phyloP scores from a whole-genome alignment of 1,140 invertebrate species.

The Harlomillsia oculata region DNA sequence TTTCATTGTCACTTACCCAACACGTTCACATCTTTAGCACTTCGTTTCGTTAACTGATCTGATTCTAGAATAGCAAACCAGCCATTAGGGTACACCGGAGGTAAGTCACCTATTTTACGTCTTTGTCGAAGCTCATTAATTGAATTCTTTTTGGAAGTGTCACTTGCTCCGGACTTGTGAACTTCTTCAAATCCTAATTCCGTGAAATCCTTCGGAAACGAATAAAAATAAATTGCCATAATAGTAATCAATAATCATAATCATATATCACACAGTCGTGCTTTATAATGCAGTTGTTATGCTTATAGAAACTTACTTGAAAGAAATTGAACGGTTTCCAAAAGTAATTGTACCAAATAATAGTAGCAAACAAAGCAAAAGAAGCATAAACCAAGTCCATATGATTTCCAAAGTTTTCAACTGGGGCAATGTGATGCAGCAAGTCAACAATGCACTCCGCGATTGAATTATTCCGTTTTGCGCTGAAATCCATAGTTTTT shows the following conservation, averaged over 20 bases:
- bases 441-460: too few relatives aligned
- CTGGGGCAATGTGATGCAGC: too few relatives aligned
- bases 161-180: background rate
- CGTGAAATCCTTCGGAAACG: conserved; percentile 22
- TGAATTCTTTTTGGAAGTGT: conserved; percentile 36
- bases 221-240: background rate
- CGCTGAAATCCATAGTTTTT: too few relatives aligned
- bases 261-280: too few relatives aligned
- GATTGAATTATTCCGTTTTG: too few relatives aligned
- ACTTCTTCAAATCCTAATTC: conserved; percentile 25
- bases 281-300: too few relatives aligned
- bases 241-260: too few relatives aligned
- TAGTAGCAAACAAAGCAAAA: too few relatives aligned
- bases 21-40: conserved; percentile 19
- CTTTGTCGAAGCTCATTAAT: conserved; percentile 41
- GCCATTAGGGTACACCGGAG: conserved; percentile 50
- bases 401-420: too few relatives aligned
- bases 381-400: too few relatives aligned
- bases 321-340: conserved; percentile 18
- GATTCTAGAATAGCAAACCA: conserved; percentile 51
- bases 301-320: conserved; percentile 14
- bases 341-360: conserved; percentile 9
- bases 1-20: conserved; percentile 22
- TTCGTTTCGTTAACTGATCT: conserved; percentile 28
- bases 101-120: conserved; percentile 40